Percentiles rank a stretch among this genome's conserved stretches.
Conservation (phyloP, 35 echinoderm and acorn worm genomes). For the Lytechinus variegatus region DNA sequence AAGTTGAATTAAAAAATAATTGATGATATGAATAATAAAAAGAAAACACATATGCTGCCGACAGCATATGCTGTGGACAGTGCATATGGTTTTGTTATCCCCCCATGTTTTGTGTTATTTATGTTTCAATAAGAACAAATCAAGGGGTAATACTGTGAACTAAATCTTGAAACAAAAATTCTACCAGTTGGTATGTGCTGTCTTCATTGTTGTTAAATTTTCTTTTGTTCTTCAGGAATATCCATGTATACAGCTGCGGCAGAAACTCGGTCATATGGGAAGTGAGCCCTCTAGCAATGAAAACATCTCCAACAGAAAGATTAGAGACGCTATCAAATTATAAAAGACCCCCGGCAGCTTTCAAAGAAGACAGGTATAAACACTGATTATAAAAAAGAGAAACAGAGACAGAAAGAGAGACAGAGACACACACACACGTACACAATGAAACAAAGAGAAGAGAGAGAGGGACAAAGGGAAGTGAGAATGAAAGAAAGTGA, state of each 20-base stretch:
- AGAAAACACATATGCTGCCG: no score
- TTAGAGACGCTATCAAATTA: constrained; percentile 64
- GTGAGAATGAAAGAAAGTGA: not conserved
- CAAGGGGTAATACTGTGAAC: no score
- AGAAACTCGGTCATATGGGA: constrained; percentile 96
- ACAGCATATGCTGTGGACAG: no score
- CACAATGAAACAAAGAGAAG: not conserved
- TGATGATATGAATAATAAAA: no score
- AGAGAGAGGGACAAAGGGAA: not conserved
- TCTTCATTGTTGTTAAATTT: not conserved
- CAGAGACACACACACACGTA: no score
- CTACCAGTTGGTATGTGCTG: no score
- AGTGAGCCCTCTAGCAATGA: constrained; percentile 93
- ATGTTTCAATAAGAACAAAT: no score
- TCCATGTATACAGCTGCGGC: constrained; percentile 96
- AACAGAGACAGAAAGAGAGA: not conserved
- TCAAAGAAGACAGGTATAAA: constrained; percentile 86
- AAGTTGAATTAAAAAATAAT: no score
- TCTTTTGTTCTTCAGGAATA: constrained; percentile 64
- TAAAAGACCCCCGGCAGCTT: constrained; percentile 77
- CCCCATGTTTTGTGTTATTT: no score
- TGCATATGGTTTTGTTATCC: no score
- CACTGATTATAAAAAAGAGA: not conserved
- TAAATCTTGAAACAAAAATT: no score
- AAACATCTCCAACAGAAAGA: constrained; percentile 57